Percentiles rank a stretch among this genome's conserved stretches.
Conservation (phyloP, 2,113 vertebrate species). For the Alectura lathami region DNA sequence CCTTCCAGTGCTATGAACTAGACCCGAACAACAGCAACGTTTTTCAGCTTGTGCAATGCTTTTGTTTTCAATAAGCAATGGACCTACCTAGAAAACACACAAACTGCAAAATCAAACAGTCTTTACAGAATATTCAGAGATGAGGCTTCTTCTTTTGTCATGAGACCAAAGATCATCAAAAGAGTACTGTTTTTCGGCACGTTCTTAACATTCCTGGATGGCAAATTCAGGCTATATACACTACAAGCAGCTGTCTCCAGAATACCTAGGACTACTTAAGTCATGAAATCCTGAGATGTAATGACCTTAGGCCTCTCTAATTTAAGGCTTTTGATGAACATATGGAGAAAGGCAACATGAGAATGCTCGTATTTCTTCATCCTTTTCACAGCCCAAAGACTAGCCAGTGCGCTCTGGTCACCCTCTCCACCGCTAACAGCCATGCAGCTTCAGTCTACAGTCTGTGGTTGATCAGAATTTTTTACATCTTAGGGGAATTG, state of each 20-base stretch:
- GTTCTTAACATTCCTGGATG: background rate
- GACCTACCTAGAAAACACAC: background rate
- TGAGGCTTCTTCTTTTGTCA: background rate
- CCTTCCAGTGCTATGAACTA: conserved; percentile 21
- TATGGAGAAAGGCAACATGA: background rate
- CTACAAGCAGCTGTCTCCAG: background rate
- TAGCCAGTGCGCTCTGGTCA: fast-evolving
- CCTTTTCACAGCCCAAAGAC: background rate
- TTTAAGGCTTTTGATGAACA: background rate
- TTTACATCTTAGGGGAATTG: background rate
- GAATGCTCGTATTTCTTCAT: background rate
- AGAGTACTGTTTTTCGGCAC: background rate
- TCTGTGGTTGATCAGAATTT: background rate
- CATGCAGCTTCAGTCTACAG: background rate
- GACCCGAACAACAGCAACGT: background rate
- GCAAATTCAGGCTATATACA: background rate
- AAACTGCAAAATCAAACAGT: background rate
- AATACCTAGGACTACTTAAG: background rate
- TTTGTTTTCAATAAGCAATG: background rate
- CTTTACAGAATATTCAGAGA: background rate
- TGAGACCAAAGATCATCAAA: background rate
- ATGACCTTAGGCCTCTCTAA: background rate
- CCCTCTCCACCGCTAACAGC: background rate
- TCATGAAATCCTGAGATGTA: background rate
- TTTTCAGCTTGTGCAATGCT: background rate